These are phyloP conservation scores for Capitulum mitella DNA, from an alignment of 2,888 invertebrate species.

Conservation along the genomic window DNA sequence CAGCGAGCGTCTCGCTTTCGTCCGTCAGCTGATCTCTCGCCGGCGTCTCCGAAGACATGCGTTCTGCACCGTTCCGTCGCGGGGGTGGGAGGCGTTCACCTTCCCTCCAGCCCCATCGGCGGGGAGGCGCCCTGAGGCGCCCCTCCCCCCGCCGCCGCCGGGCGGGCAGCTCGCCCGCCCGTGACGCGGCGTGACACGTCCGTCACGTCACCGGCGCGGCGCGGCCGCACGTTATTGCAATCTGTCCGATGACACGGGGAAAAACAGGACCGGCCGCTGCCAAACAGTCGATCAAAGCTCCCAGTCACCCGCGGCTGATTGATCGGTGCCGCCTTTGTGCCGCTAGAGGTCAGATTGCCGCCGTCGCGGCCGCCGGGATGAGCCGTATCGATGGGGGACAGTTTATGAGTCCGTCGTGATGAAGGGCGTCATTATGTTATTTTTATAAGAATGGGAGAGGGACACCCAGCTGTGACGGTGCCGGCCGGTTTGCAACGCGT, in stretches of 20 bases:
- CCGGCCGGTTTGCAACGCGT: background rate
- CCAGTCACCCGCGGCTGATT: background rate
- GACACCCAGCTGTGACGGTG: background rate
- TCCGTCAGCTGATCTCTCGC: too few species aligned
- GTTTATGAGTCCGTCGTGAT: conserved; percentile 1
- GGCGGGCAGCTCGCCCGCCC: background rate
- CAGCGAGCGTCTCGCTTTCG: background rate
- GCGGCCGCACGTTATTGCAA: background rate
- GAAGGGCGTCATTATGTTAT: conserved; percentile 16
- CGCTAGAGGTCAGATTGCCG: conserved; percentile 2
- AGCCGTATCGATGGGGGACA: background rate
- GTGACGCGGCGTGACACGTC: background rate
- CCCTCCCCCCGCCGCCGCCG: background rate
- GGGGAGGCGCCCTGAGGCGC: too few species aligned
- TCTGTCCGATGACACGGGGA: background rate
- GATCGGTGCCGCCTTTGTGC: conserved; percentile 10
- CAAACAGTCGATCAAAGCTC: background rate
- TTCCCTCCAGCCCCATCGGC: too few species aligned
- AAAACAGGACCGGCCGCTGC: background rate
- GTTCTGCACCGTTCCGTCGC: too few species aligned
- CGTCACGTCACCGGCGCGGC: background rate
- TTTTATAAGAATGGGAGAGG: background rate
- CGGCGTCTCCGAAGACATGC: too few species aligned
- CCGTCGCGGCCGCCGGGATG: background rate
- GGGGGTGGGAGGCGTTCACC: background rate